Evolutionary conservation across 2,888 invertebrate species (phyloP).

Genomic region (Rotaria socialis): DNA sequence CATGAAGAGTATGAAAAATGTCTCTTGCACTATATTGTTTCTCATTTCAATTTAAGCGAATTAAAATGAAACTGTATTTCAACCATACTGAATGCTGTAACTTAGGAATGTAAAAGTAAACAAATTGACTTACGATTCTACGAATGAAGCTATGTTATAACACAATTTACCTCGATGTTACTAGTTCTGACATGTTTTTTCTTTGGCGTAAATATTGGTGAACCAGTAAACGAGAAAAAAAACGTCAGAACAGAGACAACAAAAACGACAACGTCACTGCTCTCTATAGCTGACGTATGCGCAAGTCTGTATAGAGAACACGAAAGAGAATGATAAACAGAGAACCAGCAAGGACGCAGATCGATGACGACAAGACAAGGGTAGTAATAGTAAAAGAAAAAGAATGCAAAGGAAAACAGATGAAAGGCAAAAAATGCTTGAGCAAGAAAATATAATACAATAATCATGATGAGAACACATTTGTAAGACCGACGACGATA

Average conservation of each 20-base stretch:
- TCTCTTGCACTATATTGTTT: not conserved
- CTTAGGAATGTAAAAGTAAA: not conserved
- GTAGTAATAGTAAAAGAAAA: not conserved
- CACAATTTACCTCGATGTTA: not conserved
- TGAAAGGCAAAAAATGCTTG: not conserved
- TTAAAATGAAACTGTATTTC: not conserved
- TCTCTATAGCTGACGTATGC: not conserved
- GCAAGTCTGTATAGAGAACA: not conserved
- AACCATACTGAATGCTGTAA: not conserved
- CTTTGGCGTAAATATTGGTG: not conserved
- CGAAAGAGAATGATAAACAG: not conserved
- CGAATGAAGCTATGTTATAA: not conserved
- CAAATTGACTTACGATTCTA: not conserved
- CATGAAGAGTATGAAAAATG: not conserved
- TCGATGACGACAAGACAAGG: not conserved
- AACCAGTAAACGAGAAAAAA: slow-evolving; percentile 1
- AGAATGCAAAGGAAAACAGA: not conserved
- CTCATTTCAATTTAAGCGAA: not conserved
- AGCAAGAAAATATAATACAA: not conserved
- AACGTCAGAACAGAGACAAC: not conserved
- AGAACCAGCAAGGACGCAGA: not conserved
- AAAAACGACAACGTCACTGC: slow-evolving; percentile 17
- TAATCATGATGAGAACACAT: slow-evolving; percentile 14
- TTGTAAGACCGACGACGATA: not conserved
- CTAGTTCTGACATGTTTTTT: not conserved